phyloP scores from a whole-genome alignment of 30 jellyfish, hydroid and myxozoan species.

The Nemopilema nomurai region DNA sequence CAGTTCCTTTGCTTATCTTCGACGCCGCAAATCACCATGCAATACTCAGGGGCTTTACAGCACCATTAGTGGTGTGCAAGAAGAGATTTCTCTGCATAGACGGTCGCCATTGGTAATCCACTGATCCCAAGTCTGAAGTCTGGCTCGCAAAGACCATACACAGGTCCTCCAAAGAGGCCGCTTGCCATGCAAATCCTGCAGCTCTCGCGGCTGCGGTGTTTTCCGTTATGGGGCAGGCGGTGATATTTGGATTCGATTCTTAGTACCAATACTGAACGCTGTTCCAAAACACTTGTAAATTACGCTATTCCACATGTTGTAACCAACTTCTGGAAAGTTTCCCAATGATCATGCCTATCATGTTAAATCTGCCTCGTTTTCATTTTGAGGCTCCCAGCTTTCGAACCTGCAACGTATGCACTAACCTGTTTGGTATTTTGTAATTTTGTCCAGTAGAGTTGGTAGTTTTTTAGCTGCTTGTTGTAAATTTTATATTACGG shows the following conservation, averaged over 20 bases:
- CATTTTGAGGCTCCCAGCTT: too few relatives aligned
- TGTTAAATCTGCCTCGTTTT: too few relatives aligned
- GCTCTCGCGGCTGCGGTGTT: background rate
- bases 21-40: background rate
- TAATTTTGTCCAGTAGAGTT: constrained; percentile 13
- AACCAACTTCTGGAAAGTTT: too few relatives aligned
- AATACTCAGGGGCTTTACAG: background rate
- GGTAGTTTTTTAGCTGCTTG: constrained; percentile 28
- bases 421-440: background rate
- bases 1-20: constrained; percentile 25
- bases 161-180: constrained; percentile 53
- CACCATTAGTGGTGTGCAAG: constrained; percentile 6
- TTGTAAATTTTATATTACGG: constrained; percentile 62
- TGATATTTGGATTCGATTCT: background rate
- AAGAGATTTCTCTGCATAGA: constrained; percentile 5
- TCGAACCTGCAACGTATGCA: background rate
- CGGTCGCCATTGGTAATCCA: constrained; percentile 66
- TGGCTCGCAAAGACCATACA: constrained; percentile 18
- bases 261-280: background rate
- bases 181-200: constrained; percentile 4
- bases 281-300: too few relatives aligned
- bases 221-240: background rate
- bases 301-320: too few relatives aligned
- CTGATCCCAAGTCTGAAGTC: constrained; percentile 32
- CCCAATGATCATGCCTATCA: too few relatives aligned